A percentile compares a stretch with the other conserved stretches of the same genome.
Conservation (phyloP, 1,140 invertebrate species). For the Drosophila eugracilis region DNA sequence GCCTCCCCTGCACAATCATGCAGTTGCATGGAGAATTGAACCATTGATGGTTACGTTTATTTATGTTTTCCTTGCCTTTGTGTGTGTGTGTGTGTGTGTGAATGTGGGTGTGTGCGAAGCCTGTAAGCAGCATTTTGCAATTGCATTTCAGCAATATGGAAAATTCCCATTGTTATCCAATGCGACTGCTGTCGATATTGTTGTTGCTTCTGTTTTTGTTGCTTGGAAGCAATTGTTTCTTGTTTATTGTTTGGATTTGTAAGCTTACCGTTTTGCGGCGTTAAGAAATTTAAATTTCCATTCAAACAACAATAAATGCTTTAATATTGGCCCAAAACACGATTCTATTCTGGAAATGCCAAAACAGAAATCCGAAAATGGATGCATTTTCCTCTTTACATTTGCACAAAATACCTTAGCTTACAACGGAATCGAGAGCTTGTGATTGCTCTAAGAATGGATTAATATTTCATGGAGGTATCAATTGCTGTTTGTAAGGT, state of each 20-base stretch:
- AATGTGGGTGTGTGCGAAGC: slow-evolving; percentile 39
- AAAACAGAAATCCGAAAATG: background rate
- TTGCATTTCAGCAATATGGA: slow-evolving; percentile 70
- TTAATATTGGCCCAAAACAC: slow-evolving; percentile 34
- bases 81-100: slow-evolving; percentile 1
- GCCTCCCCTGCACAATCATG: slow-evolving; percentile 25
- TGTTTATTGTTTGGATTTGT: slow-evolving; percentile 76
- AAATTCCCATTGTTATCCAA: slow-evolving; percentile 67
- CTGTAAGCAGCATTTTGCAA: slow-evolving; percentile 66
- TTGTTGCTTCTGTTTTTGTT: slow-evolving; percentile 43
- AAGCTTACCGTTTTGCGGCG: slow-evolving; percentile 44
- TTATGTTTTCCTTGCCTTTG: slow-evolving; percentile 56
- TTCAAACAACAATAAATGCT: slow-evolving; percentile 8
- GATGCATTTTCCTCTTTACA: slow-evolving; percentile 7
- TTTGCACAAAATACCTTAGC: slow-evolving; percentile 2
- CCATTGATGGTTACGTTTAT: slow-evolving; percentile 69
- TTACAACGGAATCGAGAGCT: background rate
- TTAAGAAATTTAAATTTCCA: slow-evolving; percentile 36
- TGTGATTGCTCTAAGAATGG: slow-evolving; percentile 3
- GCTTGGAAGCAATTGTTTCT: slow-evolving; percentile 55
- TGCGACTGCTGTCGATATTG: slow-evolving; percentile 35
- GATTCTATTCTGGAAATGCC: background rate
- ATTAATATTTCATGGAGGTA: slow-evolving; percentile 8
- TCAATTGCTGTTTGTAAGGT: slow-evolving; percentile 3
- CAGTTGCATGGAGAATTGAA: slow-evolving; percentile 61